Conservation (phyloP, 2,113 vertebrate genomes). For the Perca flavescens region DNA sequence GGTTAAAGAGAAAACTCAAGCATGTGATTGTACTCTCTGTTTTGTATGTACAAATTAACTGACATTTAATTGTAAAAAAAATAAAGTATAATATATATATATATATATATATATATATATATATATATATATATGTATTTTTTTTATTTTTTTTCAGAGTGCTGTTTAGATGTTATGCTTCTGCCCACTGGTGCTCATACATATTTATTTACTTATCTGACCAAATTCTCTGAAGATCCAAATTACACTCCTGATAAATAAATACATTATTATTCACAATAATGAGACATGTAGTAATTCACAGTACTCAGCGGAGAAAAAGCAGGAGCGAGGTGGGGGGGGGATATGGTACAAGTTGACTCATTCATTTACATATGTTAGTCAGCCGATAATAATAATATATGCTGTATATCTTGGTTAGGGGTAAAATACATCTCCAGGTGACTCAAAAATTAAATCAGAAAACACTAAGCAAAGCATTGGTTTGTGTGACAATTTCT, state of each 20-base stretch:
- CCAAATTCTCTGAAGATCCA: constrained; percentile 55
- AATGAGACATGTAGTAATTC: constrained; percentile 75
- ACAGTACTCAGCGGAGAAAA: constrained; percentile 76
- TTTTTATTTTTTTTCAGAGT: not conserved
- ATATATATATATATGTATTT: too few species aligned
- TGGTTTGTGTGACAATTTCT: not conserved
- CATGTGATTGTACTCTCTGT: not conserved
- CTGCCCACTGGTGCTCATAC: not conserved
- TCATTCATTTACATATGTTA: constrained; percentile 71
- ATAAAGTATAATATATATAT: not conserved
- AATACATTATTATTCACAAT: constrained; percentile 78
- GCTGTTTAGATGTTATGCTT: not conserved
- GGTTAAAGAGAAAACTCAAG: not conserved
- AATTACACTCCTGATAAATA: constrained; percentile 71
- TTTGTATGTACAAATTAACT: not conserved
- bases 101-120: too few species aligned
- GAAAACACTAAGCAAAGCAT: not conserved
- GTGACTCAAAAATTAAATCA: not conserved
- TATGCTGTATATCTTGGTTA: not conserved
- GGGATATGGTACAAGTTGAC: constrained; percentile 57
- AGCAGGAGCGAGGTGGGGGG: not conserved
- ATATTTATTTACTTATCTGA: not conserved
- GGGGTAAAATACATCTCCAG: not conserved
- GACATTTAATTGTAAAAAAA: not conserved
- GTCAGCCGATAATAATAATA: constrained; percentile 63